phyloP scores from a whole-genome alignment of 2,888 invertebrate species.

The Acholoe squamosa region DNA sequence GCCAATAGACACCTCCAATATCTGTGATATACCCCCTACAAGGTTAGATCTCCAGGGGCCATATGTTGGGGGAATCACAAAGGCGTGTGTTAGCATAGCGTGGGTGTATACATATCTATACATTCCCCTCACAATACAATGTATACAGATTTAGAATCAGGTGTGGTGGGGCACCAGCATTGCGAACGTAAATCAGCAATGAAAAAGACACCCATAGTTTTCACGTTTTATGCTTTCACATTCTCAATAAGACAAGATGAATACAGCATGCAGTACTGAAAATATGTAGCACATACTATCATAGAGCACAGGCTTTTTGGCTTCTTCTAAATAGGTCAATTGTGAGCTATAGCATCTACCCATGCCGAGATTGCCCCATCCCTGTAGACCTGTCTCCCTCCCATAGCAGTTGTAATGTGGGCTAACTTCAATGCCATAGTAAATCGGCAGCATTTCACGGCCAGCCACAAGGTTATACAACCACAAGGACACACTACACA shows the following conservation, averaged over 20 bases:
- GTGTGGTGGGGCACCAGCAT: too few relatives aligned
- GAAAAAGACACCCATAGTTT: too few relatives aligned
- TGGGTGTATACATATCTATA: neutral
- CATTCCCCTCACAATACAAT: neutral
- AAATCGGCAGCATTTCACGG: neutral
- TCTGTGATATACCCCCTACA: neutral
- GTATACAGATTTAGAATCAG: too few relatives aligned
- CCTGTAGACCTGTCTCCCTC: neutral
- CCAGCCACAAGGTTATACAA: slow-evolving; percentile 21
- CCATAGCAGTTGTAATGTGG: neutral
- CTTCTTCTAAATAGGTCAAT: neutral
- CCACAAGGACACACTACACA: slow-evolving; percentile 16
- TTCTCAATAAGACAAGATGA: neutral
- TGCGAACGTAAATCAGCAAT: too few relatives aligned
- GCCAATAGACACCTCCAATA: slow-evolving; percentile 17
- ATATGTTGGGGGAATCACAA: neutral
- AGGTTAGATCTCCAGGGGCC: slow-evolving; percentile 21
- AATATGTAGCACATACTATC: neutral
- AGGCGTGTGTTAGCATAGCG: neutral
- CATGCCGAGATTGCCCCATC: neutral
- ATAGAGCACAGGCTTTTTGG: neutral
- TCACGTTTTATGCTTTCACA: too few relatives aligned
- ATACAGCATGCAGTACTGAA: neutral
- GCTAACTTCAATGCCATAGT: neutral
- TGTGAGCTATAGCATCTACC: neutral